A percentile compares a stretch with the other conserved stretches of the same genome.
phyloP scores from a whole-genome alignment of 2,113 vertebrate species.

The Pica pica region DNA sequence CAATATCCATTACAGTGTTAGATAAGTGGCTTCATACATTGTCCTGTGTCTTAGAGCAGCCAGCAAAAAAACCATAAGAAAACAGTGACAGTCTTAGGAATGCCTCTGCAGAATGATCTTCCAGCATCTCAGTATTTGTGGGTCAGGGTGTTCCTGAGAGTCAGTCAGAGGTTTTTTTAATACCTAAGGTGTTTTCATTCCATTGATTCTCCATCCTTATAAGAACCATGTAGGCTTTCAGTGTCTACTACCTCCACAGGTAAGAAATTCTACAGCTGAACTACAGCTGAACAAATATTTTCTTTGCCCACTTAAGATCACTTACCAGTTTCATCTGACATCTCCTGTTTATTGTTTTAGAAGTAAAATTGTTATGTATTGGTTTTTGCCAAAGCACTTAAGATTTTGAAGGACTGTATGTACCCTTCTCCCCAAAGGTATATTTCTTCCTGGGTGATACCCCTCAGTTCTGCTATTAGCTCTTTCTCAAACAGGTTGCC shows the following conservation, averaged over 20 bases:
- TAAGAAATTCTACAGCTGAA: background rate
- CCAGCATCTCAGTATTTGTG: background rate
- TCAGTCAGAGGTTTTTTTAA: background rate
- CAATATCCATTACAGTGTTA: background rate
- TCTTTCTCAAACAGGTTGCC: background rate
- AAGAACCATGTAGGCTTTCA: background rate
- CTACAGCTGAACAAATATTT: background rate
- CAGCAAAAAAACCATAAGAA: background rate
- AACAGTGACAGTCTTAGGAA: background rate
- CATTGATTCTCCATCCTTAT: background rate
- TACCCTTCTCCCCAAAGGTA: background rate
- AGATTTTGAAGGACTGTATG: background rate
- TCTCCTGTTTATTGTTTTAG: background rate
- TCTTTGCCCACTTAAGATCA: fast-evolving
- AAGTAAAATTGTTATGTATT: background rate
- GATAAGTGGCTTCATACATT: background rate
- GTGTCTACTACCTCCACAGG: background rate
- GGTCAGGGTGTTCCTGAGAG: background rate
- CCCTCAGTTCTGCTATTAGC: background rate
- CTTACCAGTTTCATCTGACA: background rate
- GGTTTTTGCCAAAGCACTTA: background rate
- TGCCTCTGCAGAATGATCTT: background rate
- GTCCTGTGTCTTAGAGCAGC: background rate
- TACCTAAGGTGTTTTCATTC: background rate
- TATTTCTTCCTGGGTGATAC: background rate